Evolutionary conservation across 1,140 invertebrate species (phyloP).

Genomic region (Bombus picipes): DNA sequence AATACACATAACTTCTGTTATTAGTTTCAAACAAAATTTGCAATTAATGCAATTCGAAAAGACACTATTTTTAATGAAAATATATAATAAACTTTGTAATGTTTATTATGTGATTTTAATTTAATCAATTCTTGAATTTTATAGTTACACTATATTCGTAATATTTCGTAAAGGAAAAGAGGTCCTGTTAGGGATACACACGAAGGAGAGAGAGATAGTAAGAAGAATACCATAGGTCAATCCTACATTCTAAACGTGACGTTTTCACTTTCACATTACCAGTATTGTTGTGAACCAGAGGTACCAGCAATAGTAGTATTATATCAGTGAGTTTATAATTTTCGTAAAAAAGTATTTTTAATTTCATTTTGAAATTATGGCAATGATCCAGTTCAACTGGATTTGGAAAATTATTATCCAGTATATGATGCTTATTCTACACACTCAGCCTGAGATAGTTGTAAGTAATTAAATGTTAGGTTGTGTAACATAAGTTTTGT

Average conservation of each 20-base stretch:
- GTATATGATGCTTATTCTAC: not conserved
- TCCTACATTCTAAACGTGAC: not conserved
- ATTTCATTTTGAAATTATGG: not conserved
- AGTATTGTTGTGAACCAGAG: not conserved
- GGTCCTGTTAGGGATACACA: not conserved
- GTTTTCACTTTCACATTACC: slow-evolving; percentile 5
- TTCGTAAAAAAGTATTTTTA: not conserved
- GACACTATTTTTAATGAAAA: too few species aligned
- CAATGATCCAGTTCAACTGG: not conserved
- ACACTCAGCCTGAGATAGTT: not conserved
- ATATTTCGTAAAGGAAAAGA: not conserved
- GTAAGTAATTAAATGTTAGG: slow-evolving; percentile 17
- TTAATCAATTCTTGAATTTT: not conserved
- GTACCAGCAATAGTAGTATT: not conserved
- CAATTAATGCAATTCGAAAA: too few species aligned
- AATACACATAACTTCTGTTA: too few species aligned
- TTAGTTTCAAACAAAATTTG: too few species aligned
- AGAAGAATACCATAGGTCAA: slow-evolving; percentile 5
- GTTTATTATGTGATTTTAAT: too few species aligned
- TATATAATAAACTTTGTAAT: too few species aligned
- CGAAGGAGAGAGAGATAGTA: not conserved
- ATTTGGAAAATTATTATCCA: not conserved
- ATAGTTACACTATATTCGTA: not conserved
- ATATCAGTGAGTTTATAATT: not conserved
- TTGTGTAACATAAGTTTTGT: not conserved